These are phyloP conservation scores for Paradoxurus hermaphroditus DNA, from an alignment of 2,113 vertebrate genomes.

Conservation along the genomic window DNA sequence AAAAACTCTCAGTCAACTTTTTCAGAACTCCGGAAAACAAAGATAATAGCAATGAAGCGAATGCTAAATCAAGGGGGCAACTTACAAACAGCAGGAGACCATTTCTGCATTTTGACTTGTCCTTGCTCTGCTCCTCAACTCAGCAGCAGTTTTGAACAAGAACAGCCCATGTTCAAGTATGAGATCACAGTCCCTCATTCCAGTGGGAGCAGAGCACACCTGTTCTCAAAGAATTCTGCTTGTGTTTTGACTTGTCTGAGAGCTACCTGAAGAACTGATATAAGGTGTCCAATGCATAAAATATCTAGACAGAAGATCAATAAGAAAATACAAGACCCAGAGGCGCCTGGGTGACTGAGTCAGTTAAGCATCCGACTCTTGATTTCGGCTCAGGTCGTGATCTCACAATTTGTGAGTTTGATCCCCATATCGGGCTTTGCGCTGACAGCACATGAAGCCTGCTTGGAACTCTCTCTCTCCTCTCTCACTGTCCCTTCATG, in stretches of 20 bases:
- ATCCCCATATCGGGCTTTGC: no score
- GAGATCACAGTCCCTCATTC: no score
- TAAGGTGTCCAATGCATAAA: background rate
- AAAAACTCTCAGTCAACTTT: background rate
- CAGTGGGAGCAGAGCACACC: background rate
- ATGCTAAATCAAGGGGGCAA: background rate
- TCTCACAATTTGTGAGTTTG: no score
- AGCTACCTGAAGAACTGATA: background rate
- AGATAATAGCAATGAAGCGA: background rate
- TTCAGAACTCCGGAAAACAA: background rate
- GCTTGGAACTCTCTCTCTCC: no score
- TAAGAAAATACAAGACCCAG: background rate
- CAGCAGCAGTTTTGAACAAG: background rate
- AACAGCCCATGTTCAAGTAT: background rate
- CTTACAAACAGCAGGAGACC: background rate
- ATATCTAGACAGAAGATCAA: background rate
- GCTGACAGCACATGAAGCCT: no score
- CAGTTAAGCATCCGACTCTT: no score
- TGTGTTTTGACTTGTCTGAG: background rate
- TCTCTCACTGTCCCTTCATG: no score
- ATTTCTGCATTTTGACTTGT: background rate
- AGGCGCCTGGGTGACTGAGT: no score
- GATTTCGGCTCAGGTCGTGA: no score
- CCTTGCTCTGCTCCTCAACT: background rate
- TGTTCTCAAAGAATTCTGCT: background rate